These are phyloP conservation scores for Homarus americanus DNA, from an alignment of 1,140 invertebrate genomes.

Conservation along the genomic window DNA sequence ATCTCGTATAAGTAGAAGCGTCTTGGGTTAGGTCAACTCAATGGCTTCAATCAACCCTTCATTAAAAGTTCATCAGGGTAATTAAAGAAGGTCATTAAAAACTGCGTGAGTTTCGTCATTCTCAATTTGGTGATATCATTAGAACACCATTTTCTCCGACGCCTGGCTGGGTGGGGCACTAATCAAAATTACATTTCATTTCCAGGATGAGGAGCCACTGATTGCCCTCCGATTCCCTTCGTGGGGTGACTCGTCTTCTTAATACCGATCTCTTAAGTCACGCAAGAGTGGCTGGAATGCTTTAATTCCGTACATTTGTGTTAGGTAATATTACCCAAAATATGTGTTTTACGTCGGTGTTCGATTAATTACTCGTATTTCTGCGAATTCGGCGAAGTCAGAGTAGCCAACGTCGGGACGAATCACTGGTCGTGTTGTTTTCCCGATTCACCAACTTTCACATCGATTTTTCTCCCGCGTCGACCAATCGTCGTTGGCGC, in stretches of 20 bases:
- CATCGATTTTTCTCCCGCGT: conserved; percentile 53
- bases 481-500: conserved; percentile 66
- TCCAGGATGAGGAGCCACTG: conserved; percentile 20
- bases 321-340: no score
- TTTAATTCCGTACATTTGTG: no score
- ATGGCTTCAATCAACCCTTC: conserved; percentile 43
- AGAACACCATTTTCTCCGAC: conserved; percentile 57
- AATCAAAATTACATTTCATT: conserved; percentile 64
- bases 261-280: no score
- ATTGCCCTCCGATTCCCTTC: conserved; percentile 15
- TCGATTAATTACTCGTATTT: no score
- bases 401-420: conserved; percentile 12
- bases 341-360: no score
- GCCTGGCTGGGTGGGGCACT: conserved; percentile 36
- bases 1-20: background rate
- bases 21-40: background rate
- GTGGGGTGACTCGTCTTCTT: no score
- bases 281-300: no score
- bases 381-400: no score
- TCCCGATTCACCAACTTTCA: conserved; percentile 60
- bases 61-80: conserved; percentile 53
- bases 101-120: conserved; percentile 42
- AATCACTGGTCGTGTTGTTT: conserved; percentile 62
- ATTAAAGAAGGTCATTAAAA: conserved; percentile 59
- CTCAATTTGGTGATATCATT: conserved; percentile 61